These are phyloP conservation scores for Enteromius viviparus DNA, from an alignment of 2,797 vertebrate species.

Conservation along the genomic window DNA sequence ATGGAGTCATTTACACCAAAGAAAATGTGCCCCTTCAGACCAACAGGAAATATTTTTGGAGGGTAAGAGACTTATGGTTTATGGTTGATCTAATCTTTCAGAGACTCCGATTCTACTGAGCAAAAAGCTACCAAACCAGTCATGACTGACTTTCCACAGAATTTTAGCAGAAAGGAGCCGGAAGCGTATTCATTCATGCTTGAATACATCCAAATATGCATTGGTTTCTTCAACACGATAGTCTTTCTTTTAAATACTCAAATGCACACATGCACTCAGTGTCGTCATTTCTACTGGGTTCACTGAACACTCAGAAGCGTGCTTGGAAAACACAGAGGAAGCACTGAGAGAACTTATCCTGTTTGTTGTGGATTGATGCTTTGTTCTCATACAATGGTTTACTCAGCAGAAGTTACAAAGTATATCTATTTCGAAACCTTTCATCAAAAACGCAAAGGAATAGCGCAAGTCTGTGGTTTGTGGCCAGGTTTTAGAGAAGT, in stretches of 20 bases:
- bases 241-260: not conserved
- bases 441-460: not conserved
- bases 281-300: not conserved
- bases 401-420: conserved; percentile 31
- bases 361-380: not conserved
- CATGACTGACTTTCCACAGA: conserved; percentile 44
- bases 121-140: conserved; percentile 45
- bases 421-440: conserved; percentile 4
- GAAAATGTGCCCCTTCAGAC: conserved; percentile 76
- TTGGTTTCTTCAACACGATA: not conserved
- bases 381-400: conserved; percentile 15
- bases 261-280: not conserved
- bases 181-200: conserved; percentile 1
- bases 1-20: conserved; percentile 79
- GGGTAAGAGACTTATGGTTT: conserved; percentile 74
- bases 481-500: conserved; percentile 44
- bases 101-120: not conserved
- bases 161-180: conserved; percentile 20
- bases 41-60: conserved; percentile 84
- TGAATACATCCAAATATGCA: not conserved
- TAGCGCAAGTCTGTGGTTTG: conserved; percentile 32
- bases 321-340: conserved; percentile 55
- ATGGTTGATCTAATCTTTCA: not conserved
- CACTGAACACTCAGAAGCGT: not conserved
- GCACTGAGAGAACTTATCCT: conserved; percentile 1